Base-by-base conservation (phyloP, 2,113 vertebrate species). In the Thinocorus orbignyianus region DNA sequence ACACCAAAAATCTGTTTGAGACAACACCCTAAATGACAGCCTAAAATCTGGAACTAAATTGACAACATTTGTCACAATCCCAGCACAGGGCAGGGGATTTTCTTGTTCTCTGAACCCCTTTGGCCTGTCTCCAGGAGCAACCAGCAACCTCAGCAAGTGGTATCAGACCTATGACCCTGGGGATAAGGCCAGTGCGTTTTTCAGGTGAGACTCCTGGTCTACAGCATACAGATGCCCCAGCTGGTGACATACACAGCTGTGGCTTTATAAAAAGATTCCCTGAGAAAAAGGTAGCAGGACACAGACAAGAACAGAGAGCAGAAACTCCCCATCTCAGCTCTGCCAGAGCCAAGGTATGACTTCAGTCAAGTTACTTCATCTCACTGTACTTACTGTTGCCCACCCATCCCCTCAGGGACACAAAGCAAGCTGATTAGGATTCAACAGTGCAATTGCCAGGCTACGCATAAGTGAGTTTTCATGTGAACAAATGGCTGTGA, bases 401-500 rank as follows among this genome's bases (percentile, higher is more conserved):
- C 60, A 57, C 35, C 28, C 82, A 30, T 35, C 5, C 17, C 39
- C 76, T 44, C 69, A 8, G 69, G 18, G 25, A 51, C 76, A 90
- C 60, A 86, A 86, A 82, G 51, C 87, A 73, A 51, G 57, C 44
- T 64, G 72, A 86, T 71, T 18, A 81, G 64, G 41, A 44, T 31
- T 0, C 11, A 84, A 72, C 35, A 90, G 44, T 1, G 0, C 3
- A 0, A 83, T 25, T 65, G 70, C 52, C 1, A 2, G 62, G 73
- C 58, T 86, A 65, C 4, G 9, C 60, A 70, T 51, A 66, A 81
- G 57, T 79, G 77, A 95, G 31, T 84, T 92, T 89, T 68, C 57
- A 92, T 91, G 83, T 35, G 83, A 96, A 72, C 28, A 92, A 81
- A 49, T 5, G 22, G 57, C 57, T 87, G 44, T 15, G 52, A 86